Base-by-base conservation (phyloP, 2,113 vertebrate genomes). In the Erpornis zantholeuca region DNA sequence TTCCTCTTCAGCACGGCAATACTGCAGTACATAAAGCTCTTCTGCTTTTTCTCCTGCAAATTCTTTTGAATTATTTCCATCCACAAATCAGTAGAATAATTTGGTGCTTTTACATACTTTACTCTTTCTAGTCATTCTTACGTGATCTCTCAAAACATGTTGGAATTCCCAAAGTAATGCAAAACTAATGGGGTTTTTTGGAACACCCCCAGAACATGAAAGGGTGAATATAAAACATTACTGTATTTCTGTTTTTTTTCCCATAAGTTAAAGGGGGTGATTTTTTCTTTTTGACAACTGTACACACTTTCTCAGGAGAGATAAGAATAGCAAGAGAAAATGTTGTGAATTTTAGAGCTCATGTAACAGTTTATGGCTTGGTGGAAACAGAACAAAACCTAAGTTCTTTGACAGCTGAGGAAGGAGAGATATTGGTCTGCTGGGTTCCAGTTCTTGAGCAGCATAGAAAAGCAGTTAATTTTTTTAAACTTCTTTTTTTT, bases 261-360 rank as follows among this genome's bases (percentile, higher is more conserved):
- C 22, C 0, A 0, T 20, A 68, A 86, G 18, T 50, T 75, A 66
- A 78, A 54, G 25, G 12, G 22, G 8, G 3, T 18, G 33, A 2
- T 78, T 47, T 70, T 21, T 70, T 29, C 1, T 66, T 70, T 83
- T 61, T 64, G 23, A 40, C 21, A 77, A 31, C n/a, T 70, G 25
- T 12, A 42, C 22, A 21, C 14, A 38, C 36, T 73, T 88, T 59
- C 44, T 44, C 20, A 61, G 52, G 29, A 27, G 12, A 75, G 35
- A 13, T 3, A 18, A 31, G 25, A 71, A 61, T 14, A 40, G 35
- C 38, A 70, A 42, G 7, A 59, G 35, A 66, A 61, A 44, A 24
- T 10, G 3, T 17, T 73, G 21, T 35, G 11, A 25, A 24, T 88
- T 79, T 72, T 64, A 40, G 35, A 56, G 49, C 23, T 83, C 15